Evolutionary conservation across 2,888 invertebrate genomes (phyloP), one percentile per base, ranked within the genome.

Genomic region (Orthosia incerta): DNA sequence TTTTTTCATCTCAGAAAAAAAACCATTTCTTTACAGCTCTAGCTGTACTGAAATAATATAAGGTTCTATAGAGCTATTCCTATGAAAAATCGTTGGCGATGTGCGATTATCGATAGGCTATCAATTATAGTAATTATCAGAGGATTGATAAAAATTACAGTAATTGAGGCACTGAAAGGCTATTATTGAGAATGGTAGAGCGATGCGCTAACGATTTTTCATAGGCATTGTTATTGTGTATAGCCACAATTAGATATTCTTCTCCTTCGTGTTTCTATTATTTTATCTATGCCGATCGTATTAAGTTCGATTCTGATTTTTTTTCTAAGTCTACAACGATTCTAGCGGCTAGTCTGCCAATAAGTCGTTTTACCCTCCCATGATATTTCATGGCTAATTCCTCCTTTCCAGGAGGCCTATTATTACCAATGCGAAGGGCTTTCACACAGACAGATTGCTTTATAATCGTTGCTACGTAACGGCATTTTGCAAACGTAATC

Each of bases 391-490:
- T n/a, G 5, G 7, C 16, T 23, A 64, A 59, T 18, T 63, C 23
- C 46, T 51, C 13, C 12, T 9, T 74, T 48, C 56, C 31, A 51
- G 20, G 15, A 74, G 18, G 11, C 26, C 68, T 62, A 51, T 76
- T 48, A 74, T 76, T 69, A 62, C 39, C 5, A 62, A 9, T 66
- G 48, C 20, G 20, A 74, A 65, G 74, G 5, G 18, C 61, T 76
- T 68, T 69, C 18, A 62, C 46, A 76, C 0, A 55, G 26, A 71
- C 62, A 18, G 26, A 76, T 76, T 69, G 62, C 65, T 72, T 78
- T 59, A 77, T 66, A 66, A 78, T 57, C n/a, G 68, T 65, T 79
- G 68, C 78, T 50, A 69, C 16, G 68, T 61, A 46, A 56, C 39
- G 3, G 20, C 11, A 4, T 65, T 62, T 66, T 16, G 53, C 65